Percentiles rank a stretch among this genome's conserved stretches.
Evolutionary conservation across 1,140 invertebrate species (phyloP).

Genomic region (Wiebesia pumilae): DNA sequence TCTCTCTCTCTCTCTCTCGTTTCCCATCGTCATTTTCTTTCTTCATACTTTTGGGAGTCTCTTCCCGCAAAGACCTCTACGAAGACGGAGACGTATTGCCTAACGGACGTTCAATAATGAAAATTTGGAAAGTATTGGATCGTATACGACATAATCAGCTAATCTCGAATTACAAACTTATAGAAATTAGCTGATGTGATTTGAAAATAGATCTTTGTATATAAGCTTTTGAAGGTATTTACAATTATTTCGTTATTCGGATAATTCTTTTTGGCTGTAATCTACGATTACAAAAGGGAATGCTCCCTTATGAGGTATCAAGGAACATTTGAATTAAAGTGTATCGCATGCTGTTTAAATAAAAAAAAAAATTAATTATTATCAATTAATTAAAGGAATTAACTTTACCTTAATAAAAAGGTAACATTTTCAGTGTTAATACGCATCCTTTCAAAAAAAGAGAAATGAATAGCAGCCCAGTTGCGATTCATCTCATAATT

Average conservation of each 20-base stretch:
- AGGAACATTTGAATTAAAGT: neutral
- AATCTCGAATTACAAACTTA: neutral
- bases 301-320: neutral
- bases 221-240: neutral
- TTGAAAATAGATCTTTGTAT: neutral
- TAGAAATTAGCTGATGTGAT: neutral
- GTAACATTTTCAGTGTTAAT: too few species aligned
- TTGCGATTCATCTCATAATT: too few species aligned
- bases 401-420: too few species aligned
- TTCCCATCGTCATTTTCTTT: too few species aligned
- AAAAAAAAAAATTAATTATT: too few species aligned
- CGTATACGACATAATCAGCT: neutral
- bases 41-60: neutral
- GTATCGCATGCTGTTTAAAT: neutral
- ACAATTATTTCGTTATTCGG: neutral
- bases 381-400: too few species aligned
- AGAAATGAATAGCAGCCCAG: too few species aligned
- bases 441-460: too few species aligned
- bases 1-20: neutral
- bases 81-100: neutral
- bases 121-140: neutral
- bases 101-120: conserved; percentile 33
- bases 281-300: conserved; percentile 1
- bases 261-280: too few species aligned
- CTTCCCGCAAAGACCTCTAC: neutral